Base-by-base conservation (phyloP, 2,797 vertebrate species). In the Sebastes trivittatus region DNA sequence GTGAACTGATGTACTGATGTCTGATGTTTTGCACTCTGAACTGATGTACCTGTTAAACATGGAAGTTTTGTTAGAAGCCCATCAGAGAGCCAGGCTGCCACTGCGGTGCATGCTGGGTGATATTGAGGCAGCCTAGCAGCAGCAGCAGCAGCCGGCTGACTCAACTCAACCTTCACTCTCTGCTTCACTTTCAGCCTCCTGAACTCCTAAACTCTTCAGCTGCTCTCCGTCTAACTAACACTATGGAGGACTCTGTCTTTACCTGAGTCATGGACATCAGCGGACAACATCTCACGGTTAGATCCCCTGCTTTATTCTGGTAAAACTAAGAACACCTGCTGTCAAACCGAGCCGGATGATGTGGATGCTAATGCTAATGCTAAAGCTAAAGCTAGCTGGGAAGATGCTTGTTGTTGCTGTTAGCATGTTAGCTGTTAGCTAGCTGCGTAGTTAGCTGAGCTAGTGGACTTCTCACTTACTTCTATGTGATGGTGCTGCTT, bases 31-130 rank as follows among this genome's bases (percentile, higher is more conserved):
- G 52, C 52, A n/a, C 9, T 54, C n/a, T 42, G 13, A 38, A 23
- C 36, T 27, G 11, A 54, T 18, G 32, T 36, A 89, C 88, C 88
- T 88, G 87, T 82, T 81, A 46, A 68, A 79, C 71, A 59, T 52
- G 65, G 60, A 84, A 87, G 67, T 83, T 89, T 82, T 6, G 29
- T 34, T 36, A 1, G 55, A 42, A 42, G 38, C n/a, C 49, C 5
- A 34, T 36, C 30, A 7, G 32, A 36, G 65, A 54, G 25, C 6
- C 22, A 0, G 52, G 10, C 67, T 68, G 64, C 11, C 64, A n/a
- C 74, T 3, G 89, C 90, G 69, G 80, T 94, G 95, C 95, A 95
- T 94, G 87, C 93, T 94, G 95, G 95, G 94, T 75, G 90, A 87
- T 59, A 22, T 59, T 36, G 75, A 82, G 81, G 86, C 78, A 72